A percentile compares a stretch with the other conserved stretches of the same genome.
These are phyloP conservation scores for Cepaea nemoralis DNA, from an alignment of 1,140 invertebrate species.

Conservation along the genomic window DNA sequence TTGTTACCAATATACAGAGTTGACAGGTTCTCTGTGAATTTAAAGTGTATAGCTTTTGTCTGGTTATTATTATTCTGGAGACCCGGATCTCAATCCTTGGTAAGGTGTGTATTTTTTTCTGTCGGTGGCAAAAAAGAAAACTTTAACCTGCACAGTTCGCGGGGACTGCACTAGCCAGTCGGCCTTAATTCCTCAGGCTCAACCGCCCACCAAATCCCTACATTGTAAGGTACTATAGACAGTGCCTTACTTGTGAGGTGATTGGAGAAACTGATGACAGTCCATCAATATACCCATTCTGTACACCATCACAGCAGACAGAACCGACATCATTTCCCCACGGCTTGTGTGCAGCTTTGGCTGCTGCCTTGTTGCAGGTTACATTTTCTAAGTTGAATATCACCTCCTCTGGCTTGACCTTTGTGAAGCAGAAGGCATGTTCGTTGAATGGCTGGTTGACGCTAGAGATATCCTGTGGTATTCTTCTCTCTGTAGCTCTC, in stretches of 20 bases:
- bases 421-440: slow-evolving; percentile 80
- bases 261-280: not conserved
- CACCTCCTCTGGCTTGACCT: slow-evolving; percentile 76
- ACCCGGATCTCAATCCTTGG: too few species aligned
- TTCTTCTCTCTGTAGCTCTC: slow-evolving; percentile 75
- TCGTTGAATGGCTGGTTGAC: slow-evolving; percentile 77
- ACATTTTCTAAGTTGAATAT: slow-evolving; percentile 70
- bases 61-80: too few species aligned
- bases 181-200: too few species aligned
- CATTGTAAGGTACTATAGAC: too few species aligned
- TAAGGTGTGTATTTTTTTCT: too few species aligned
- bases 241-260: not conserved
- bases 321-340: not conserved
- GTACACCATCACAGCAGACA: not conserved
- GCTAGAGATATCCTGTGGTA: slow-evolving; percentile 76
- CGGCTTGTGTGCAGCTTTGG: not conserved
- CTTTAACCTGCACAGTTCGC: too few species aligned
- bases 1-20: too few species aligned
- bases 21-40: too few species aligned
- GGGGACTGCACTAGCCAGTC: too few species aligned
- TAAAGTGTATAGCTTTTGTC: too few species aligned
- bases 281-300: not conserved
- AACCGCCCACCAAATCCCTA: too few species aligned
- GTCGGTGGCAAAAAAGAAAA: too few species aligned
- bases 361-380: not conserved